A percentile compares a stretch with the other conserved stretches of the same genome.
Conservation (phyloP, 1,140 invertebrate species). For the Nasonia vitripennis region DNA sequence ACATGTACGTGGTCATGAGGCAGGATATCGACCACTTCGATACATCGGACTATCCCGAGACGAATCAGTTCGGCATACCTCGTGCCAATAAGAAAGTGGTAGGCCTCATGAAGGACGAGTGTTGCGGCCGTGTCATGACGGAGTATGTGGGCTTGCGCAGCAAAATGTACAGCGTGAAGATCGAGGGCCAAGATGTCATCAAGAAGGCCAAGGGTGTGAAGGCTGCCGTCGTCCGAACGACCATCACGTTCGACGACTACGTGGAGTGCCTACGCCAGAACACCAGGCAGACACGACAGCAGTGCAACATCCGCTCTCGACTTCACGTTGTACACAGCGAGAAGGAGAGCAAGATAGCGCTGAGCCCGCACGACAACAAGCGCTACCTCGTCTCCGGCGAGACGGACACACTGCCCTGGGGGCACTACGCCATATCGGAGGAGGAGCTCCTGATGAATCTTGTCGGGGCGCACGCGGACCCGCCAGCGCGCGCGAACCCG, state of each 20-base stretch:
- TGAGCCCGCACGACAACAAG: neutral
- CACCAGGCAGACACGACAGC: no score
- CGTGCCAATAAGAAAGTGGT: neutral
- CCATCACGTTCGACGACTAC: no score
- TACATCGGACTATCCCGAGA: neutral
- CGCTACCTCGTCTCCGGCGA: neutral
- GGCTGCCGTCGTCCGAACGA: neutral
- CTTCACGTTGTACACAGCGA: neutral
- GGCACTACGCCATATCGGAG: neutral
- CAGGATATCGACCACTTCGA: constrained; percentile 32
- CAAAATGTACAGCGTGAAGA: neutral
- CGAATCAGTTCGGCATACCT: neutral
- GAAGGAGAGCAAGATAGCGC: neutral
- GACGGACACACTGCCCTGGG: neutral
- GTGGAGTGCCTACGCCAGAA: no score
- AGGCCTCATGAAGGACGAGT: constrained; percentile 12
- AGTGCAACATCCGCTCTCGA: neutral
- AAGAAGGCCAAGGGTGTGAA: constrained; percentile 6
- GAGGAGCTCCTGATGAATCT: no score
- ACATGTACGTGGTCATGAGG: constrained; percentile 57
- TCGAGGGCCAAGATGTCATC: neutral
- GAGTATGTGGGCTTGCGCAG: neutral
- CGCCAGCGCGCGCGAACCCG: no score
- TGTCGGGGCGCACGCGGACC: no score
- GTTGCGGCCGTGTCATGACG: neutral